Evolutionary conservation across 1,140 invertebrate species (phyloP).

Genomic region (Platyscapa corneri): DNA sequence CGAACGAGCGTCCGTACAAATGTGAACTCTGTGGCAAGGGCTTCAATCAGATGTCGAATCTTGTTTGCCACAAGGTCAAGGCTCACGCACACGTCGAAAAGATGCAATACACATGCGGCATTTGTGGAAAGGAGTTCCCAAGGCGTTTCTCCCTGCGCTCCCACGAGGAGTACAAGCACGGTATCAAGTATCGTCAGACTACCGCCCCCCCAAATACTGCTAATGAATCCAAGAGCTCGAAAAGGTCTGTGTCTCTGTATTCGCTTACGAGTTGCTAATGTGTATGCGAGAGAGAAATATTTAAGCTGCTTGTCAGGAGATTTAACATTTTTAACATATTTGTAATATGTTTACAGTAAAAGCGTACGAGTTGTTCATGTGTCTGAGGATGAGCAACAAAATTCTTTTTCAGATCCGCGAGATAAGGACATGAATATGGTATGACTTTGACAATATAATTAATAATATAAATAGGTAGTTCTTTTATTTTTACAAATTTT

Average conservation of each 20-base stretch:
- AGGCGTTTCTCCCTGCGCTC: conserved; percentile 75
- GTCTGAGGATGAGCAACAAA: conserved; percentile 64
- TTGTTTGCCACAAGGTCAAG: conserved; percentile 85
- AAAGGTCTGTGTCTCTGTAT: conserved; percentile 58
- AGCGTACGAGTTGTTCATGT: conserved; percentile 71
- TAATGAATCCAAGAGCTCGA: conserved; percentile 57
- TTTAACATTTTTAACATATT: background rate
- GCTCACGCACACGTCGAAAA: conserved; percentile 77
- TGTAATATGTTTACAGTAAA: conserved; percentile 60
- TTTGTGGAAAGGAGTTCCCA: conserved; percentile 76
- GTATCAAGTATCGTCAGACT: conserved; percentile 72
- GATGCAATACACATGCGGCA: conserved; percentile 75
- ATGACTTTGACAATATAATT: background rate
- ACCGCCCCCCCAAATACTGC: conserved; percentile 50
- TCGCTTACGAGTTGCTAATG: background rate
- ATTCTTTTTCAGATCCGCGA: conserved; percentile 55
- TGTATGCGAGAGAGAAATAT: background rate
- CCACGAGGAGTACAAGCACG: conserved; percentile 78
- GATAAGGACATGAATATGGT: conserved; percentile 58
- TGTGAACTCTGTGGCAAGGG: conserved; percentile 85
- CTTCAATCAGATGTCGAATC: conserved; percentile 89
- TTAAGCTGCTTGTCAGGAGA: background rate
- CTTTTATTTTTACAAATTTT: too few relatives aligned
- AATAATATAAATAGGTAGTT: background rate
- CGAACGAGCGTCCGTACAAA: conserved; percentile 86